phyloP scores from a whole-genome alignment of 2,888 invertebrate species.

The Drosophila pullipes region DNA sequence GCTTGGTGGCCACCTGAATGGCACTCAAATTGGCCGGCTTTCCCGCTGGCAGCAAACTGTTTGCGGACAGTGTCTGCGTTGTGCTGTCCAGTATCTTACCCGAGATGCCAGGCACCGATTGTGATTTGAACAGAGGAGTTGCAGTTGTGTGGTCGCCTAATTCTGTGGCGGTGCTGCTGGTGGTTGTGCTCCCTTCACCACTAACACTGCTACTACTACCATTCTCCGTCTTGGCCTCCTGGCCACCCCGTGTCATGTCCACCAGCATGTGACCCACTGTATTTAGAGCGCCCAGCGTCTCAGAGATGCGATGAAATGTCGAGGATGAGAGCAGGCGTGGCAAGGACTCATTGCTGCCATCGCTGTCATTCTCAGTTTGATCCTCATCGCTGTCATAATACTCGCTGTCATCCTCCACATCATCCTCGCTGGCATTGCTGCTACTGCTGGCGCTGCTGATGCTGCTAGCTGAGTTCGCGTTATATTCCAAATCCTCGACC shows the following conservation, averaged over 20 bases:
- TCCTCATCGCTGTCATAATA: constrained; percentile 81
- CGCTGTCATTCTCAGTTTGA: constrained; percentile 58
- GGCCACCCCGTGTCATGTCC: constrained; percentile 89
- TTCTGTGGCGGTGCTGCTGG: constrained; percentile 31
- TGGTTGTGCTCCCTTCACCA: constrained; percentile 20
- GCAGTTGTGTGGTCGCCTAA: constrained; percentile 1
- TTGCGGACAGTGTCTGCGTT: constrained; percentile 60
- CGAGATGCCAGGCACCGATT: constrained; percentile 49
- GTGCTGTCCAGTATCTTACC: constrained; percentile 66
- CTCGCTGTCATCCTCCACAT: constrained; percentile 71
- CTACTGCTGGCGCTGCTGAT: constrained; percentile 47
- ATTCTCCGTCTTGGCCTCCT: constrained; percentile 65
- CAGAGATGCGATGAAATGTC: constrained; percentile 88
- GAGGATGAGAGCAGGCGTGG: constrained; percentile 88
- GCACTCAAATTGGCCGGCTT: constrained; percentile 65
- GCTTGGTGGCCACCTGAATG: constrained; percentile 69
- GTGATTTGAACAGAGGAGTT: constrained; percentile 23
- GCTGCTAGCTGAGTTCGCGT: constrained; percentile 50
- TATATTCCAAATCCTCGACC: constrained; percentile 39
- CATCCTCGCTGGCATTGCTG: constrained; percentile 55
- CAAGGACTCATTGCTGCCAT: constrained; percentile 80
- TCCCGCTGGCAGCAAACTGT: constrained; percentile 63
- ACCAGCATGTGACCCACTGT: constrained; percentile 94
- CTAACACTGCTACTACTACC: not conserved
- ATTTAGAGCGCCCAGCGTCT: constrained; percentile 92